Evolutionary conservation across 2,888 invertebrate genomes (phyloP).

Genomic region (Tolmerus cingulatus): DNA sequence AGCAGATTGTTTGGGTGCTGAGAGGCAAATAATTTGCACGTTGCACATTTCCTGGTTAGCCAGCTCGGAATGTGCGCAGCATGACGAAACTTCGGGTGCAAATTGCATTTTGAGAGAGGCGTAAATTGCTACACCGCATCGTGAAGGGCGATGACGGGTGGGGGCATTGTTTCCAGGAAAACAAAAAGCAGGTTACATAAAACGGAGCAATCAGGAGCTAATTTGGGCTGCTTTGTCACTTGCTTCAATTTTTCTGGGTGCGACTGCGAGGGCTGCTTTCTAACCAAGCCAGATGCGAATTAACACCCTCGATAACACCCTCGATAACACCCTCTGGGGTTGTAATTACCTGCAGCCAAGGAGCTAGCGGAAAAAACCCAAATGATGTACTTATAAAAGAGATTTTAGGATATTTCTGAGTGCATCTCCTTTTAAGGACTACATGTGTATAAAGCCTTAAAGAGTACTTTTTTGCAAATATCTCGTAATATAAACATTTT

Average conservation of each 20-base stretch:
- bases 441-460: no score
- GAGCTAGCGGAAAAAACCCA: no score
- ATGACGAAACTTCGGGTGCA: slow-evolving; percentile 22
- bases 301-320: background rate
- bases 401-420: no score
- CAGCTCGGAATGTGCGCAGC: slow-evolving; percentile 11
- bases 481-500: no score
- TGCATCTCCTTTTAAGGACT: no score
- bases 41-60: slow-evolving; percentile 23
- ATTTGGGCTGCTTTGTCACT: background rate
- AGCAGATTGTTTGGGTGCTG: background rate
- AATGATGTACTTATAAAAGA: no score
- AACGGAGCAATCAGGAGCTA: background rate
- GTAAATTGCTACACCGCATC: background rate
- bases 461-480: no score
- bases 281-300: background rate
- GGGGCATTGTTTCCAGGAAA: background rate
- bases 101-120: slow-evolving; percentile 15
- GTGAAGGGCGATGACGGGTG: background rate
- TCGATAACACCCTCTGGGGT: background rate
- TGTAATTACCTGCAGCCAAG: background rate
- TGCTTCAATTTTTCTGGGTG: background rate
- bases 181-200: background rate
- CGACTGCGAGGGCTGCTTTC: background rate
- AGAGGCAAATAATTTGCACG: slow-evolving; percentile 29